Conservation (phyloP, 2,113 vertebrate species). For the Grammomys surdaster region DNA sequence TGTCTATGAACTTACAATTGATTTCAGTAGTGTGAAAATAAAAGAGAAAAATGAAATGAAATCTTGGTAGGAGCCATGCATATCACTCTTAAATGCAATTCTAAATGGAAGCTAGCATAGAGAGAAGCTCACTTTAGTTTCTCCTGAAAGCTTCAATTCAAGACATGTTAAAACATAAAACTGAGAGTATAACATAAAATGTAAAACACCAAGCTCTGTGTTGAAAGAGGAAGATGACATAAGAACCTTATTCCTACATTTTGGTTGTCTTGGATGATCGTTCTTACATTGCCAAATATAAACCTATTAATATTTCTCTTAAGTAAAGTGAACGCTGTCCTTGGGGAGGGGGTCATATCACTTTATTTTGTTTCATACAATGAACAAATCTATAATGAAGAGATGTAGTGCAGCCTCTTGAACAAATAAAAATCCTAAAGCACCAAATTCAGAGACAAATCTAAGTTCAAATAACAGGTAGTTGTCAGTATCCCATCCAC, state of each 20-base stretch:
- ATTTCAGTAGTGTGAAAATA: background rate
- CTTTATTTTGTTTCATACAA: background rate
- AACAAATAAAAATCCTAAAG: background rate
- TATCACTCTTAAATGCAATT: background rate
- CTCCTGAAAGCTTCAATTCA: background rate
- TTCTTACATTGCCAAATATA: background rate
- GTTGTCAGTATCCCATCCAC: background rate
- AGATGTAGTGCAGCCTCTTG: background rate
- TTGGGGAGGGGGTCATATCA: background rate
- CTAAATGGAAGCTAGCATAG: background rate
- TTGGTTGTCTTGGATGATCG: background rate
- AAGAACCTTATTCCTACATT: background rate
- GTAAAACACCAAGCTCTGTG: background rate
- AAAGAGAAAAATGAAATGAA: slow-evolving; percentile 37
- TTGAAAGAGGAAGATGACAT: slow-evolving; percentile 28
- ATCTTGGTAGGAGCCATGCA: background rate
- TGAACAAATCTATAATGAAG: background rate
- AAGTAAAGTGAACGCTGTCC: background rate
- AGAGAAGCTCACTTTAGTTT: slow-evolving; percentile 38
- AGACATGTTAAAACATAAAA: background rate
- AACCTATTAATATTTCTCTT: background rate
- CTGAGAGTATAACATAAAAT: background rate
- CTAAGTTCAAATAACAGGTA: background rate
- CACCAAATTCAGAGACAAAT: background rate
- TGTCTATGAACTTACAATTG: background rate